phyloP scores from a whole-genome alignment of 2,888 invertebrate genomes.

The Synergus japonicus region DNA sequence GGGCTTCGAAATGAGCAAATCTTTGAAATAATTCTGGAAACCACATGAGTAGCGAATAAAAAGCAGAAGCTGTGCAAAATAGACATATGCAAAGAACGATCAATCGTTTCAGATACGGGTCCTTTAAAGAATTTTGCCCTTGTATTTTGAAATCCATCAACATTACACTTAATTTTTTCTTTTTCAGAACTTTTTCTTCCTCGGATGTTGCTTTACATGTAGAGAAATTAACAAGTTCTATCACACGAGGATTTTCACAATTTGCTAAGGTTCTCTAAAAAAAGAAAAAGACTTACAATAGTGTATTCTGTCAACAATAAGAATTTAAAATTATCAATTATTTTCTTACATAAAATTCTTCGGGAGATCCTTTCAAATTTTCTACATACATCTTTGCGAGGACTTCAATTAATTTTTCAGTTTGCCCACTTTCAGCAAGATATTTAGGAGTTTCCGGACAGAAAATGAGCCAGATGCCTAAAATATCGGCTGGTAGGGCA shows the following conservation, averaged over 20 bases:
- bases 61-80: conserved; percentile 89
- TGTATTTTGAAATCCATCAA: conserved; percentile 76
- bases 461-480: conserved; percentile 83
- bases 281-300: background rate
- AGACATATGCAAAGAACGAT: conserved; percentile 87
- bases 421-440: conserved; percentile 86
- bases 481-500: conserved; percentile 83
- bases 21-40: conserved; percentile 91
- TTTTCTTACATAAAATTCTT: conserved; percentile 69
- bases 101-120: conserved; percentile 85
- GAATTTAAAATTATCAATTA: background rate
- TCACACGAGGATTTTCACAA: background rate
- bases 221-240: conserved; percentile 1
- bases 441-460: conserved; percentile 91
- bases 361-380: conserved; percentile 81
- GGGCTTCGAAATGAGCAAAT: conserved; percentile 84
- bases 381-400: conserved; percentile 83
- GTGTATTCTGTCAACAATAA: background rate
- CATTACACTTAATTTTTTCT: background rate
- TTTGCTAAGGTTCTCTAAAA: background rate
- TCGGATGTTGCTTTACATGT: background rate
- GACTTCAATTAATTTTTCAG: conserved; percentile 84
- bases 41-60: conserved; percentile 94
- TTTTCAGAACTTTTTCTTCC: background rate
- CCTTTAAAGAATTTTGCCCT: conserved; percentile 83